Conservation (phyloP, 1,140 invertebrate species). For the Hyposmocoma kahamanoa region DNA sequence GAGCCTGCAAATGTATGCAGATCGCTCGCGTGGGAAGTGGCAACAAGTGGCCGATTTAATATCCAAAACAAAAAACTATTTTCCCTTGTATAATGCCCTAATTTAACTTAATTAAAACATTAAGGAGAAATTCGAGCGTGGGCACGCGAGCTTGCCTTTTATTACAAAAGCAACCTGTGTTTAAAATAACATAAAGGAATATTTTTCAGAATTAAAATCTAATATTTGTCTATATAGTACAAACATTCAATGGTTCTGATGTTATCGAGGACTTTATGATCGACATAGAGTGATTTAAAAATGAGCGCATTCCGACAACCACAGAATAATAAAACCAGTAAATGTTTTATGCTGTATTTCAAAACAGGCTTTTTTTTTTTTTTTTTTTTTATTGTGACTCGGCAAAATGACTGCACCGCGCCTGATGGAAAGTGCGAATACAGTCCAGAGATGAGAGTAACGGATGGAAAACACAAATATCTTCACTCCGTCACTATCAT, state of each 20-base stretch:
- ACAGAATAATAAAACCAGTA: too few species aligned
- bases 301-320: not conserved
- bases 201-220: too few species aligned
- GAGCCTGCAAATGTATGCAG: slow-evolving; percentile 67
- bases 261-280: not conserved
- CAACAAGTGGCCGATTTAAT: slow-evolving; percentile 56
- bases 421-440: too few species aligned
- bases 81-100: not conserved
- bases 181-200: too few species aligned
- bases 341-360: too few species aligned
- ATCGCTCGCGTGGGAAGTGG: slow-evolving; percentile 65
- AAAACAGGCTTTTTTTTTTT: too few species aligned
- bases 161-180: too few species aligned
- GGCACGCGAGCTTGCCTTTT: not conserved
- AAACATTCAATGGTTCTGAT: not conserved
- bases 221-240: not conserved
- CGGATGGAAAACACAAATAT: too few species aligned
- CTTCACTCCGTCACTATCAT: too few species aligned
- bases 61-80: not conserved
- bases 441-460: too few species aligned
- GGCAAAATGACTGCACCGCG: too few species aligned
- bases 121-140: not conserved
- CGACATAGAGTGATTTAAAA: slow-evolving; percentile 1
- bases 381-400: too few species aligned
- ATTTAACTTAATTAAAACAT: not conserved